Evolutionary conservation across 2,797 vertebrate genomes (phyloP).

Genomic region (Urocyon cinereoargenteus): DNA sequence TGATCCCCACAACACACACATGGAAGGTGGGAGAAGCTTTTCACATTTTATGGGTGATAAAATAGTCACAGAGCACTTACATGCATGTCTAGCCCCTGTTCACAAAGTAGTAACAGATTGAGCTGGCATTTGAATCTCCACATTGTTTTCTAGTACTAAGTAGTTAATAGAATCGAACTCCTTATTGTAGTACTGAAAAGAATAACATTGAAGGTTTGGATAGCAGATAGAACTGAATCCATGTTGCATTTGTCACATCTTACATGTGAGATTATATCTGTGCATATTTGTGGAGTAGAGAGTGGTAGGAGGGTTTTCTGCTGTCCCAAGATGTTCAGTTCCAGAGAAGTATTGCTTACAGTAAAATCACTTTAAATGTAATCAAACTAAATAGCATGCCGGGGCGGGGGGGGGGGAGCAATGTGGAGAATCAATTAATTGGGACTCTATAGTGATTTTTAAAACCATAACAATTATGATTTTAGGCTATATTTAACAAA

Average conservation of each 20-base stretch:
- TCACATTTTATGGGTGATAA: neutral
- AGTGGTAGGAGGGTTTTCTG: neutral
- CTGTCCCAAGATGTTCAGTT: neutral
- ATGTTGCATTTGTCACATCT: neutral
- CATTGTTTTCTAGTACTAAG: neutral
- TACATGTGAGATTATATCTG: neutral
- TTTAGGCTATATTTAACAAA: constrained; percentile 17
- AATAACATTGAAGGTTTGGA: neutral
- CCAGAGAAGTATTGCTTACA: neutral
- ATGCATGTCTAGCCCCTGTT: neutral
- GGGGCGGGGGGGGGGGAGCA: fast-evolving
- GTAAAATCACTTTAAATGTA: neutral
- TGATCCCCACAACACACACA: neutral
- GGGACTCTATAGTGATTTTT: neutral
- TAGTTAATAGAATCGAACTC: neutral
- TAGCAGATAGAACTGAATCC: neutral
- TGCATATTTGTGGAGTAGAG: neutral
- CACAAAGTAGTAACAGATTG: neutral
- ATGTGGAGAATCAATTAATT: neutral
- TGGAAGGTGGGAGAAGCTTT: neutral
- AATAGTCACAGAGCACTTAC: neutral
- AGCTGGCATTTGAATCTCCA: neutral
- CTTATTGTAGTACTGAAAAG: neutral
- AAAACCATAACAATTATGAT: neutral
- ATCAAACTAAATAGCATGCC: neutral